Conservation (phyloP, 2,113 vertebrate species). For the Daboia siamensis region DNA sequence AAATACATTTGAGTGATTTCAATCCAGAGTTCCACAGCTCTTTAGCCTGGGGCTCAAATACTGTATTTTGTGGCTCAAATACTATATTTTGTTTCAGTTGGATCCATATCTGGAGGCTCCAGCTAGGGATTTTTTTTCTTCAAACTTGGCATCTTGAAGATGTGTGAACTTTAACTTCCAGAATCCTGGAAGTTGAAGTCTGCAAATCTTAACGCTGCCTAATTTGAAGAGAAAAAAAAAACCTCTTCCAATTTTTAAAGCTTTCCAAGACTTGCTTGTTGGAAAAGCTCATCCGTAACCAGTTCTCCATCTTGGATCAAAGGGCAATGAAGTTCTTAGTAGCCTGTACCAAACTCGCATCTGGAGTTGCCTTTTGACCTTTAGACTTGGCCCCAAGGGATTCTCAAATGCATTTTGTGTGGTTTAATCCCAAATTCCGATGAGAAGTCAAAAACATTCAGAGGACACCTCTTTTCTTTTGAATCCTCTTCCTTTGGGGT, state of each 20-base stretch:
- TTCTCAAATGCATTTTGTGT: background rate
- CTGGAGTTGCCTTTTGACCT: background rate
- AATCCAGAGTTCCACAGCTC: background rate
- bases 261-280: background rate
- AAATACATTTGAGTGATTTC: background rate
- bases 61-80: background rate
- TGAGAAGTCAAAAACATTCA: background rate
- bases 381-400: background rate
- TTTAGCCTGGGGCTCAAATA: background rate
- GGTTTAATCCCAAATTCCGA: background rate
- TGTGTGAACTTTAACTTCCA: background rate
- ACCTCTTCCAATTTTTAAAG: background rate
- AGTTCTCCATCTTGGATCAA: background rate
- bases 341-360: too few relatives aligned
- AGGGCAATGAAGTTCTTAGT: background rate
- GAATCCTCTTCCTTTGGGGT: background rate
- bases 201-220: background rate
- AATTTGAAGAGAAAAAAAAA: background rate
- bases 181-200: background rate
- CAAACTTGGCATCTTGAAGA: background rate
- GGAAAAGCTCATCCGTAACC: background rate
- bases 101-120: background rate
- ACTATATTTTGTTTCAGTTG: background rate
- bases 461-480: background rate
- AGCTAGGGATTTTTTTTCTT: background rate